Percentiles rank a stretch among this genome's conserved stretches.
phyloP scores from a whole-genome alignment of 2,797 vertebrate species.

The Malacoctenus gilli region DNA sequence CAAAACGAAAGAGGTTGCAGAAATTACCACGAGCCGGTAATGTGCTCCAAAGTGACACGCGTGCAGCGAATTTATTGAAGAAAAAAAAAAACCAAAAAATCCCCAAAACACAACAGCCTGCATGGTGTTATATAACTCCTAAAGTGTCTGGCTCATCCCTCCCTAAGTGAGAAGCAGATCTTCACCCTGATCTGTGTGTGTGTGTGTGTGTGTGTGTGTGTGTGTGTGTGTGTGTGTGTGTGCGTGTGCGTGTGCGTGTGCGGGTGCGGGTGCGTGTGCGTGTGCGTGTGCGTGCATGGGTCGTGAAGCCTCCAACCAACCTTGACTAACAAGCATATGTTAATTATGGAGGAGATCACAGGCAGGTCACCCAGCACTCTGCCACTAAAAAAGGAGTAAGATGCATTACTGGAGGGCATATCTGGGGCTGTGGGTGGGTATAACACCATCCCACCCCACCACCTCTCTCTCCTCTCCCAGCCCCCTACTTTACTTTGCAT shows the following conservation, averaged over 20 bases:
- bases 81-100: conserved; percentile 17
- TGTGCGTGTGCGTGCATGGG: conserved; percentile 25
- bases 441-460: conserved; percentile 58
- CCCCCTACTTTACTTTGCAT: too few species aligned
- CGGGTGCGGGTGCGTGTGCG: conserved; percentile 28
- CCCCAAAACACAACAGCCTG: too few species aligned
- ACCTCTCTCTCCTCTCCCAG: conserved; percentile 27
- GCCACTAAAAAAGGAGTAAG: conserved; percentile 88
- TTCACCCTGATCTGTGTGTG: conserved; percentile 29
- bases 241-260: conserved; percentile 31
- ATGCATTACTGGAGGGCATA: conserved; percentile 91
- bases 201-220: conserved; percentile 5
- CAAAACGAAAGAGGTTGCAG: conserved; percentile 40
- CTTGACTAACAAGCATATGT: conserved; percentile 98
- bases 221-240: conserved; percentile 10
- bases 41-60: conserved; percentile 38
- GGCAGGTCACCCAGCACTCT: conserved; percentile 92
- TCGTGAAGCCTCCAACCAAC: conserved; percentile 89
- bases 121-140: conserved; percentile 50
- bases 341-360: conserved; percentile 98
- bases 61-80: conserved; percentile 23
- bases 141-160: conserved; percentile 24
- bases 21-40: conserved; percentile 41
- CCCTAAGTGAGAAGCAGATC: conserved; percentile 35
- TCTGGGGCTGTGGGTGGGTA: conserved; percentile 85